Evolutionary conservation across 2,888 invertebrate genomes (phyloP), one percentile per base, ranked within the genome.

Genomic region (Cyclophora punctaria): DNA sequence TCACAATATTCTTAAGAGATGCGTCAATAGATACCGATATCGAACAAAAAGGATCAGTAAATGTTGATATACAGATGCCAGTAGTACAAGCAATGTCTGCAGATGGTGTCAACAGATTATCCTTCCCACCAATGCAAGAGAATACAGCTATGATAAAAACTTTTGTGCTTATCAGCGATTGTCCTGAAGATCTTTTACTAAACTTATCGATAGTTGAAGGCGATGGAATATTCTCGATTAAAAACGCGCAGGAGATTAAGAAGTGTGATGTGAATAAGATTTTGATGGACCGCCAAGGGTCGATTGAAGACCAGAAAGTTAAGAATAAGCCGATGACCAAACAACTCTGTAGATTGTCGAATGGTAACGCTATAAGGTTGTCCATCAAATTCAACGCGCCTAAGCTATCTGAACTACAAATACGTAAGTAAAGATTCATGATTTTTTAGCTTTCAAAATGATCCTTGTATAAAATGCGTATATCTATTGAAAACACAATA

Each of bases 141-240:
- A 75, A 68, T 4, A 56, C 70, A 3, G 57, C 66, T 0, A 45
- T 73, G 1, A 64, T 70, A 0, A 86, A 80, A 53, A 76, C 75
- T 2, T 79, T 87, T 43, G 78, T 87, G 0, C 69, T 88, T 0
- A 61, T 84, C 34, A 87, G 84, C 51, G 83, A 86, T 49, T 84
- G 81, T 51, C 76, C 81, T 0, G 76, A 67, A 0, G 83, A 87
- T 60, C 65, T 88, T 41, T 77, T 81, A 49, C 53, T 88, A 20
- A 76, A 76, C 40, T 56, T 88, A 20, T 75, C 78, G 0, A 60
- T 87, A 1, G 63, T 63, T 0, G 81, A 80, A 50, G 76, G 77
- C 0, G 78, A 78, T 0, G 74, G 64, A 46, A 62, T 79, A 46
- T 88, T 86, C 50, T 58, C 68, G 3, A 83, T 88, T 3, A 80